Base-by-base conservation (phyloP, 92 coral and sea anemone genomes). In the Virgularia gustaviana region DNA sequence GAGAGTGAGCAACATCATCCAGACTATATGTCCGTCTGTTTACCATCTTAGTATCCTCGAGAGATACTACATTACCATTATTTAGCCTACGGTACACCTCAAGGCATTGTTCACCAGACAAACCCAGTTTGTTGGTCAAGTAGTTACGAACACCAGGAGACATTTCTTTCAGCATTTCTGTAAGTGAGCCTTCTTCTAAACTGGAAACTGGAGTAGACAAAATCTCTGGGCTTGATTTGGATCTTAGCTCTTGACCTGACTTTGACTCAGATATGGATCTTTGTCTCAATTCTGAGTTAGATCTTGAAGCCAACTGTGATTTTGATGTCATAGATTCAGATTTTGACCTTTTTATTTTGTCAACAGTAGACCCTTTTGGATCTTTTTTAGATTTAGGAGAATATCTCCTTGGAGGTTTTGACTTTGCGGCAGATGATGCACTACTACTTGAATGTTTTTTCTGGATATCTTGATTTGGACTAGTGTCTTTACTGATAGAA, bases 1-100 rank as follows among this genome's bases (percentile, higher is more conserved):
- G 79, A 0, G 84, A 73, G 34, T 78, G 45, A 8, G 90, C 84
- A 38, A 88, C 89, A 29, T 82, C 89, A 27, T 88, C 88, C 54
- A 90, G 73, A 37, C 82, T 79, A 77, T 90, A 88, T 8, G 97
- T 88, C 34, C 86, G 85, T 25, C 90, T 86, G 38, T 76, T 80
- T 36, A 65, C 73, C 23, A 66, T 15, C 9, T 23, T 43, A 7
- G 73, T 13, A 2, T 39, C 4, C 12, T 66, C 57, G 20, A 31
- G 8, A n/a, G 53, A 6, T 3, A 24, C n/a, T 20, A 25, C 73
- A 9, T 39, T 28, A 5, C 57, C 58, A 20, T 0, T 38, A 4
- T 57, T 66, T 18, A 65, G 36, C 18, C 56, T 25, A 10, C 73
- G 49, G 22, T 66, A 57, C 23, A 66, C 73, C 1, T 36, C 73